Base-by-base conservation (phyloP, 2,888 invertebrate species). In the Philereme transversata region DNA sequence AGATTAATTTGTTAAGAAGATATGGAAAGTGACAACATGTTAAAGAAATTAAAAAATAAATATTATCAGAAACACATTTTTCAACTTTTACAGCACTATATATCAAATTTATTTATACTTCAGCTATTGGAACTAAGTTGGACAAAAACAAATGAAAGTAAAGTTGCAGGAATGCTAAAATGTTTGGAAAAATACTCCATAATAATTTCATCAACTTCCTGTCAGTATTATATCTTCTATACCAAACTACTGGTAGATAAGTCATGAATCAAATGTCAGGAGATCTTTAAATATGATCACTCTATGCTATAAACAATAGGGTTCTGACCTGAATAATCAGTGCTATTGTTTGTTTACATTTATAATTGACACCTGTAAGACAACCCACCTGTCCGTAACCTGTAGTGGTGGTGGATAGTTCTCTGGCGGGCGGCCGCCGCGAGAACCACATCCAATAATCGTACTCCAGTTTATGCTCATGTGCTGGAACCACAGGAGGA, bases 371-470 rank as follows among this genome's bases (percentile, higher is more conserved):
- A 49, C 48, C 36, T 47, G 22, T n/a, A 36, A 22, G 51, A 34
- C 43, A 49, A 45, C 56, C 56, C 65, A 93, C 93, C 90, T 93
- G 90, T 73, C 89, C 90, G 71, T 92, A 93, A 71, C 92, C 92
- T 75, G 89, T 86, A 75, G 88, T 84, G 73, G 90, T 83, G 64
- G 86, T 75, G 62, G 89, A 86, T 45, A 88, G 82, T 57, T 91
- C 90, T 69, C 91, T 83, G 68, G 90, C 82, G 65, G 90, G 88
- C 41, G 93, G 94, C 76, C 94, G 93, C 71, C 94, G 87, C 47
- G 94, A 93, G 82, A 95, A 98, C 99, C 99, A 99, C 85, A 99
- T 93, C 90, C 97, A 97, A 87, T 99, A 99, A 70, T 96, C 95
- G 91, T 97, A 97, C 87, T 99, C 98, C 77, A 99, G 93, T 85